Evolutionary conservation across 2,888 invertebrate genomes (phyloP), one percentile per base, ranked within the genome.

Genomic region (Melinaea menophilus): DNA sequence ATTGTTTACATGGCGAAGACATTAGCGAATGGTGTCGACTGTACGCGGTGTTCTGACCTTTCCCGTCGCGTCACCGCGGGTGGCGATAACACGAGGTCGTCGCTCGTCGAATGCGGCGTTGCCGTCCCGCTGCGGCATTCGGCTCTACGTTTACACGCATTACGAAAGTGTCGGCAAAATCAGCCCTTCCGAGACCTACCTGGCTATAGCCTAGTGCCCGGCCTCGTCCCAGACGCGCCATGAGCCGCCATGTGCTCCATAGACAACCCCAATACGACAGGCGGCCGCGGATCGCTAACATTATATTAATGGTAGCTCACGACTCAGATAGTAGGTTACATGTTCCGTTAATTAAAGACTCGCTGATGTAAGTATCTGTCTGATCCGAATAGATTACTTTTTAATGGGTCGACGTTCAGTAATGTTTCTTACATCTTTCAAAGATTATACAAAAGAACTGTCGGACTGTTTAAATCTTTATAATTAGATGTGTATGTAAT

Each of bases 71-170:
- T 82, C 86, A 82, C 80, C 80, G 82, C 84, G 83, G 80, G 79
- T 76, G 80, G 84, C 85, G 88, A 88, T 88, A 86, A 83, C 83
- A 76, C 84, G 88, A 88, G 87, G 90, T 86, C 88, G 89, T 87
- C 87, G 87, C 81, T 85, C 84, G 82, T 75, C 77, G 71, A 80
- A 71, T 51, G 88, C 88, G 82, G 73, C 85, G 89, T 90, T 90
- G 88, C 90, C 86, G 86, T 81, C 79, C 77, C 86, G 82, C 78
- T 72, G 76, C 78, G 78, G 78, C 81, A 81, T 82, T 82, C 67
- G 66, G 69, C 70, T 71, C 72, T 72, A 75, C 73, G 72, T 72
- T 71, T 73, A 68, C 71, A 71, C 71, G 72, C 72, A 69, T 77
- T 73, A 73, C 76, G 77, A 77, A 74, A 76, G 76, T 73, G 74